Evolutionary conservation across 1,140 invertebrate species (phyloP).

Genomic region (Lanistes nyassanus): DNA sequence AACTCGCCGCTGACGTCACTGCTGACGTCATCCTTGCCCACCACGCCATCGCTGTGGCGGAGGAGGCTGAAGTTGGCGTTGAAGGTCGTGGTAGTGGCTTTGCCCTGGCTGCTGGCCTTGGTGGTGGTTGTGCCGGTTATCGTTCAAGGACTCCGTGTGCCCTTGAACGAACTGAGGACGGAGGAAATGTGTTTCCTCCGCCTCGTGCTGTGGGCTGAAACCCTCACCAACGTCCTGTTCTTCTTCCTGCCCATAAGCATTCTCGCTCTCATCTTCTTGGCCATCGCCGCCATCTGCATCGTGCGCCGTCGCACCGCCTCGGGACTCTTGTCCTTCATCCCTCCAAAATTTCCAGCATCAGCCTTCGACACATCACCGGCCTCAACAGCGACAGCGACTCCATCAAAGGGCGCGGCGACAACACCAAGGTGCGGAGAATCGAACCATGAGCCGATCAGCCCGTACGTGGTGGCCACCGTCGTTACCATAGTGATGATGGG

Average conservation of each 20-base stretch:
- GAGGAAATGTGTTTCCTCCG: too few relatives aligned
- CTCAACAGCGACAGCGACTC: neutral
- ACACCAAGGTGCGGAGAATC: too few relatives aligned
- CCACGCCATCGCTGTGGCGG: neutral
- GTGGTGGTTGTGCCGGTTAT: neutral
- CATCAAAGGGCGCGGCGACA: neutral
- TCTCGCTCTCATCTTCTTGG: too few relatives aligned
- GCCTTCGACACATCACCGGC: too few relatives aligned
- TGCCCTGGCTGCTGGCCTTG: neutral
- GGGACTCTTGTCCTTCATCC: too few relatives aligned
- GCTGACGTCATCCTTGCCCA: neutral
- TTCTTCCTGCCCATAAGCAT: too few relatives aligned
- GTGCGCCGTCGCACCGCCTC: too few relatives aligned
- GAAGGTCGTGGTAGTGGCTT: neutral
- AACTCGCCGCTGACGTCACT: neutral
- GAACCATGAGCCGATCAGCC: neutral
- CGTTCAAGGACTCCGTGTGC: neutral
- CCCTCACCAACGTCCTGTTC: too few relatives aligned
- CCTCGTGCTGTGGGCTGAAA: too few relatives aligned
- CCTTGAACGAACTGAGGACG: too few relatives aligned
- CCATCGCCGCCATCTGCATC: too few relatives aligned
- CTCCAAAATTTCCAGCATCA: too few relatives aligned
- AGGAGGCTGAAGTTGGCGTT: neutral
- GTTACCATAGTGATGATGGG: constrained; percentile 2
- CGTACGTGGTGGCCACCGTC: neutral